These are phyloP conservation scores for Pelodytes ibericus DNA, from an alignment of 2,797 vertebrate genomes.

Conservation along the genomic window DNA sequence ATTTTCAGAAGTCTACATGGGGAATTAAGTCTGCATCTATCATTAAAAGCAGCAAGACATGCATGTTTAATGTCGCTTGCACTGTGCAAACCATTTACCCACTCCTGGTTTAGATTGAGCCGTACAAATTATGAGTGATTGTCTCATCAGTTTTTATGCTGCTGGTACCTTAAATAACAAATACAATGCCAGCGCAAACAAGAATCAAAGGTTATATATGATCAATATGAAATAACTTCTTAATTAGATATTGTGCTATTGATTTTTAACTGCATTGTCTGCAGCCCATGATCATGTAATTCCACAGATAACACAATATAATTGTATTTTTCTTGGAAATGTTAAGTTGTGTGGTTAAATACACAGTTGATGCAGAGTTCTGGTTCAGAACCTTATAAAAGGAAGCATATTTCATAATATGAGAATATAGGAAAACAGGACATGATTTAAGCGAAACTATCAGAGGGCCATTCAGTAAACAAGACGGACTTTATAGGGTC, in stretches of 20 bases:
- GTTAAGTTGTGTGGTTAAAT: too few relatives aligned
- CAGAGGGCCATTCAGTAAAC: too few relatives aligned
- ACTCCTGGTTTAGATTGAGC: background rate
- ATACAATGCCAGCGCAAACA: constrained; percentile 2
- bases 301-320: background rate
- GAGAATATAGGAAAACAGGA: too few relatives aligned
- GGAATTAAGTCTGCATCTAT: constrained; percentile 1
- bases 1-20: constrained; percentile 8
- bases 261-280: constrained; percentile 23
- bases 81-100: constrained; percentile 18
- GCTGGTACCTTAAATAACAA: constrained; percentile 4
- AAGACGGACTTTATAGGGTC: too few relatives aligned
- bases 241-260: constrained; percentile 27
- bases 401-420: too few relatives aligned
- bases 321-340: too few relatives aligned
- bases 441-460: too few relatives aligned
- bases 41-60: background rate
- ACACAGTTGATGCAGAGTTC: too few relatives aligned
- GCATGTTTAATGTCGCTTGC: constrained; percentile 22
- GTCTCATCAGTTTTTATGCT: constrained; percentile 6
- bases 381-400: too few relatives aligned
- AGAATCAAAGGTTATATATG: constrained; percentile 20
- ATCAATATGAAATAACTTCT: constrained; percentile 40
- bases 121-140: constrained; percentile 9
- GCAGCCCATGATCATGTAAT: background rate